Base-by-base conservation (phyloP, 1,140 invertebrate genomes). In the Megalonaias nervosa region DNA sequence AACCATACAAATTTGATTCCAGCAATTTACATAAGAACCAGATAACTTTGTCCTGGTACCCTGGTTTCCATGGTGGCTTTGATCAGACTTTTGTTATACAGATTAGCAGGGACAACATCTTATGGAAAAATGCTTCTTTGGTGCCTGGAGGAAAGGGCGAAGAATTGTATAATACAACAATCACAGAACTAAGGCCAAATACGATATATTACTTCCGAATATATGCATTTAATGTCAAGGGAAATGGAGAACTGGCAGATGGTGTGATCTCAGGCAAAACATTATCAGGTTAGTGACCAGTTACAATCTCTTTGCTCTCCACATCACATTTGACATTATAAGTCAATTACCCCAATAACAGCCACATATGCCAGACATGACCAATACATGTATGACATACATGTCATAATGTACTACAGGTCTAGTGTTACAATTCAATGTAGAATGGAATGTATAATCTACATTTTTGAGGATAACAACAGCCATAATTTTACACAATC, bases 41-140 rank as follows among this genome's bases (percentile, higher is more conserved):
- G 3, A 59, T 31, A 31, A 21, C 17, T 59, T n/a, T 71, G n/a
- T 60, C 70, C 14, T 71, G 70, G 70, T 21, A 17, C 13, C 58
- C 14, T 19, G 70, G 70, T 15, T 71, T 23, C 21, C 70, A 71
- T 71, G 70, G 70, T 23, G 70, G 70, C 12, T 58, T 26, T 61
- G 21, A 57, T 3, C 70, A 71, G 70, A 71, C 70, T 3, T 71
- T 71, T 26, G 48, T 71, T 17, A 61, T 71, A 71, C 58, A 71
- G 56, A n/a, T 48, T 17, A 71, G 70, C 58, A 61, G 26, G 21
- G 70, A 71, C n/a, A 19, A 1, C 5, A 48, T 13, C 15, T 4
- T 61, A 11, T 71, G 70, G 57, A 2, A 19, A 31, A 61, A 61
- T 59, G 21, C 15, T 9, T n/a, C 19, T n/a, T 23, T 58, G 13